Percentiles rank a stretch among this genome's conserved stretches.
These are phyloP conservation scores for Kradibia gibbosae DNA, from an alignment of 1,140 invertebrate genomes.

Conservation along the genomic window DNA sequence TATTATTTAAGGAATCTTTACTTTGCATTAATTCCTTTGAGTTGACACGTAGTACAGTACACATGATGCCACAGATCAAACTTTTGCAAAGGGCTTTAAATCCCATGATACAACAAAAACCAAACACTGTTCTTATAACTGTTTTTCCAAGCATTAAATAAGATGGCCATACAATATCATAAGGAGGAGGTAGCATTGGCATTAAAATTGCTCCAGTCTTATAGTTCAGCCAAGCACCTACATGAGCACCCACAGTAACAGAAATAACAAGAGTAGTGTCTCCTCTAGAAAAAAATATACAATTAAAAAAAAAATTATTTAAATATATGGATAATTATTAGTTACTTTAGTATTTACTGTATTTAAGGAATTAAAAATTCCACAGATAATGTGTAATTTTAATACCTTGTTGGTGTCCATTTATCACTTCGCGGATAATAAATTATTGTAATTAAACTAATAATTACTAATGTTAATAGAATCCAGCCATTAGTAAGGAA, in stretches of 20 bases:
- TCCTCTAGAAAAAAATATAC: conserved; percentile 76
- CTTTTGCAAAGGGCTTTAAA: conserved; percentile 81
- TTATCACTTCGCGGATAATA: conserved; percentile 83
- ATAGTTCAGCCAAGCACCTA: conserved; percentile 89
- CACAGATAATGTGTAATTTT: background rate
- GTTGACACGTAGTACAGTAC: conserved; percentile 79
- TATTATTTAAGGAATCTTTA: conserved; percentile 77
- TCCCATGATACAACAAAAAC: conserved; percentile 80
- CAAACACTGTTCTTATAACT: conserved; percentile 81
- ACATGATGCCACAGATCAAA: conserved; percentile 79
- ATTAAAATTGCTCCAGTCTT: conserved; percentile 80
- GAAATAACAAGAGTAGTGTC: conserved; percentile 90
- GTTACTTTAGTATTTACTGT: background rate
- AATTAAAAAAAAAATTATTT: background rate
- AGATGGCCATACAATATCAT: conserved; percentile 85
- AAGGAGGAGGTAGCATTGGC: conserved; percentile 76
- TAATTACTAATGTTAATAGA: conserved; percentile 77
- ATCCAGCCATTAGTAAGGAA: conserved; percentile 80
- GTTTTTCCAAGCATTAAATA: conserved; percentile 78
- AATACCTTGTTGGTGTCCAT: conserved; percentile 87
- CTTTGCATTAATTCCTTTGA: conserved; percentile 77
- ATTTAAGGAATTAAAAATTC: background rate
- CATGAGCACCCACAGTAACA: conserved; percentile 83
- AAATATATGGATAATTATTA: background rate
- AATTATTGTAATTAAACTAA: conserved; percentile 79